Conservation (phyloP, 1,140 invertebrate genomes). For the Tachypleus tridentatus region DNA sequence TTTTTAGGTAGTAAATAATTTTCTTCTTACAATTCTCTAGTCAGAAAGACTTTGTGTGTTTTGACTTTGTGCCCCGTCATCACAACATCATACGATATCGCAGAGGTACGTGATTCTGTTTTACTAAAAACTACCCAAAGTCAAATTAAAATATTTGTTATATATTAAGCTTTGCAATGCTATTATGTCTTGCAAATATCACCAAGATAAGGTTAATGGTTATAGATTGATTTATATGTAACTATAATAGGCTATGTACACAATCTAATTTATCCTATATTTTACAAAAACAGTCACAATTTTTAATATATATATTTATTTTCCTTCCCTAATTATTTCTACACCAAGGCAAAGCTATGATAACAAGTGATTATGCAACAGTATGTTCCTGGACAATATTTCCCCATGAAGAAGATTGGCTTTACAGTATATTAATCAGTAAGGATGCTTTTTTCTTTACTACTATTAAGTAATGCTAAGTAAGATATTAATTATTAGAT, state of each 20-base stretch:
- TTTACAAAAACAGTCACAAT: no score
- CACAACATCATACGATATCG: conserved; percentile 91
- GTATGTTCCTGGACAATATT: conserved; percentile 92
- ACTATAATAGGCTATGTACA: no score
- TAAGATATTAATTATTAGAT: no score
- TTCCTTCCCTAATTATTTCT: no score
- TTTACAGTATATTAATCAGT: conserved; percentile 72
- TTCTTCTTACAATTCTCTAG: conserved; percentile 38
- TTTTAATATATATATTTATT: no score
- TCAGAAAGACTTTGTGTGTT: conserved; percentile 95
- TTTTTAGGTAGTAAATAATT: background rate
- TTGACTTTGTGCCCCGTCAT: conserved; percentile 88
- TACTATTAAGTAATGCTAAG: no score
- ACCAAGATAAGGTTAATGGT: no score
- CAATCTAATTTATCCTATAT: no score
- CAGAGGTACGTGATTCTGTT: conserved; percentile 50
- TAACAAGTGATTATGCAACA: conserved; percentile 76
- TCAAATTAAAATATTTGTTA: no score
- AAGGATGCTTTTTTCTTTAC: background rate
- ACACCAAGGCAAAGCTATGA: conserved; percentile 44
- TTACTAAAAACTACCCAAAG: background rate
- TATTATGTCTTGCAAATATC: no score
- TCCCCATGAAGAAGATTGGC: conserved; percentile 67
- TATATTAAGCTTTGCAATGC: no score
- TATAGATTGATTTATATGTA: no score